phyloP scores from a whole-genome alignment of 1,140 invertebrate species.

The Drosophila seguyi region DNA sequence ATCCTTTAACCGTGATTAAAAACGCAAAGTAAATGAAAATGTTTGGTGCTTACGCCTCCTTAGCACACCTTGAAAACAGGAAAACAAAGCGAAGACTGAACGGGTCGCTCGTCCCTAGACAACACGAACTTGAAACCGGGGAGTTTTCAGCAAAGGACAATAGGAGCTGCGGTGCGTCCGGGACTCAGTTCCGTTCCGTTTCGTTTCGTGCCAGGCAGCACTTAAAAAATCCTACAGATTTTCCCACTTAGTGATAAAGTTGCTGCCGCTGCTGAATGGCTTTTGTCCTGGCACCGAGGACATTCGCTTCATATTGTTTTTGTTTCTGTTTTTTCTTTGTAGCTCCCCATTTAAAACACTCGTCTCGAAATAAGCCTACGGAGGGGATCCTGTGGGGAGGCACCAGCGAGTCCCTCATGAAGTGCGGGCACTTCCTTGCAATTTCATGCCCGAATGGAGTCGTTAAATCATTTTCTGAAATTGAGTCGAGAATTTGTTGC shows the following conservation, averaged over 20 bases:
- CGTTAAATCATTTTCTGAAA: conserved; percentile 84
- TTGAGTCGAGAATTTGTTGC: conserved; percentile 74
- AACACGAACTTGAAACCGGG: conserved; percentile 53
- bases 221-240: conserved; percentile 83
- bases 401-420: conserved; percentile 6
- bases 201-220: conserved; percentile 45
- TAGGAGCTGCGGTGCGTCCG: conserved; percentile 38
- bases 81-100: conserved; percentile 44
- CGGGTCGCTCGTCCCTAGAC: conserved; percentile 41
- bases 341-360: conserved; percentile 60
- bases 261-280: conserved; percentile 58
- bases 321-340: conserved; percentile 14
- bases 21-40: conserved; percentile 81
- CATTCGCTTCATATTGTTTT: conserved; percentile 6
- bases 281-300: conserved; percentile 63
- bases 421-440: conserved; percentile 42
- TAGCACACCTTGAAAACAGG: conserved; percentile 81
- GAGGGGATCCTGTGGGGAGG: conserved; percentile 4
- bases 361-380: conserved; percentile 63
- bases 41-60: conserved; percentile 82
- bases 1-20: conserved; percentile 83
- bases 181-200: not conserved
- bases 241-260: conserved; percentile 81
- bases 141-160: conserved; percentile 60
- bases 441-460: conserved; percentile 81